Base-by-base conservation (phyloP, 2,797 vertebrate species). In the Rhynchotus rufescens region DNA sequence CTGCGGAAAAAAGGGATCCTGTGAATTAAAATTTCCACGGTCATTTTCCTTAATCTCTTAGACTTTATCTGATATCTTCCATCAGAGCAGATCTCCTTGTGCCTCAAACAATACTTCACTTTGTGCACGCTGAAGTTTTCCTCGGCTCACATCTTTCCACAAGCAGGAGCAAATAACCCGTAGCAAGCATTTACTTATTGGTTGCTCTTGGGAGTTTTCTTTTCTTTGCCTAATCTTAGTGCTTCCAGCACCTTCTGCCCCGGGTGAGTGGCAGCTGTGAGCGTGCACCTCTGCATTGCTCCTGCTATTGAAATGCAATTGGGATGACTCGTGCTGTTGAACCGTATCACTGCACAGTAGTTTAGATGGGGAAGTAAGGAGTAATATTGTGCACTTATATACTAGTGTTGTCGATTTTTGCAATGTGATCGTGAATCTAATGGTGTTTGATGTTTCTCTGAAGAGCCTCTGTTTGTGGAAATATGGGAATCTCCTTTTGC, bases 1-100 rank as follows among this genome's bases (percentile, higher is more conserved):
- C 97, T 97, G 94, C 94, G 87, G 93, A 36, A 36, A 59, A 95
- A 93, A 88, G 22, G n/a, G 86, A 96, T 87, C 90, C 93, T 3
- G 40, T 94, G 94, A 97, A 94, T 96, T 92, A 92, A 82, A 92
- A 93, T 79, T 79, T 57, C 86, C 86, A 40, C 6, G 67, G 78
- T 88, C 12, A 2, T 92, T 94, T 92, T 67, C 66, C 88, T 56
- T 95, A 83, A 92, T 90, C 93, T 86, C 73, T 69, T 68, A 44
- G 86, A 11, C 76, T 94, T 68, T 47, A 16, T 62, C 57, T 76
- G 72, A n/a, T 89, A 94, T 52, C 74, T 86, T 62, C 75, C 38
- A 11, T 40, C 69, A 83, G 36, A 74, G 66, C 42, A 42, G 59
- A 25, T 26, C 34, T 30, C 75, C 77, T 49, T 17, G 28, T 54